phyloP scores from a whole-genome alignment of 2,888 invertebrate genomes.

The Sarcophaga carnaria region DNA sequence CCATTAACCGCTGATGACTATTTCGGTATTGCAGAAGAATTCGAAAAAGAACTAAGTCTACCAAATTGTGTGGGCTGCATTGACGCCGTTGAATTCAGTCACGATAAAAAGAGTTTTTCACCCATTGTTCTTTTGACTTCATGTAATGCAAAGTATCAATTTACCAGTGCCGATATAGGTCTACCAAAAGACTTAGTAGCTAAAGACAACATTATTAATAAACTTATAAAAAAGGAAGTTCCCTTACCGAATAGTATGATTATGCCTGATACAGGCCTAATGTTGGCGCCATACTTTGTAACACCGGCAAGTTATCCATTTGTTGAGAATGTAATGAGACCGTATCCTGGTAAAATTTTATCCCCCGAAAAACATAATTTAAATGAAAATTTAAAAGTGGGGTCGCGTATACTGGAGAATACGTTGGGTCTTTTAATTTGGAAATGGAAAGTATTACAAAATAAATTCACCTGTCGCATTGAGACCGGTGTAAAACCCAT shows the following conservation, averaged over 20 bases:
- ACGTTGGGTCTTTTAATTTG: constrained; percentile 55
- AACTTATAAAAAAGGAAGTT: constrained; percentile 39
- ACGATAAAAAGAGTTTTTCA: constrained; percentile 52
- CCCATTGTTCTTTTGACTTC: constrained; percentile 54
- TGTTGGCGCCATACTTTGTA: constrained; percentile 58
- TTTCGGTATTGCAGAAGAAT: constrained; percentile 47
- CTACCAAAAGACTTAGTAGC: constrained; percentile 27
- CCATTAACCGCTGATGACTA: constrained; percentile 42
- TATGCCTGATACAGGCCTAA: constrained; percentile 54
- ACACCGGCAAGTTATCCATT: constrained; percentile 55
- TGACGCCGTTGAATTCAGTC: constrained; percentile 55
- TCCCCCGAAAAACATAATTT: constrained; percentile 53
- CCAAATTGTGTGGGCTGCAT: constrained; percentile 63
- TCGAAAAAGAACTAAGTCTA: constrained; percentile 45
- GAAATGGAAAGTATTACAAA: constrained; percentile 66
- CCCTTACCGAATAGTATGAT: constrained; percentile 52
- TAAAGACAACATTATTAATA: constrained; percentile 54
- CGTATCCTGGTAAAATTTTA: constrained; percentile 58
- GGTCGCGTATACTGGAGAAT: constrained; percentile 48
- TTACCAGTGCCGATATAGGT: constrained; percentile 50
- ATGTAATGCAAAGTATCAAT: constrained; percentile 55
- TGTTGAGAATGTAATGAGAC: constrained; percentile 55
- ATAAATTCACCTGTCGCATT: constrained; percentile 58
- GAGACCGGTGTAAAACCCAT: constrained; percentile 42
- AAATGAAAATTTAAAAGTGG: constrained; percentile 53